Conservation (phyloP, 2,113 vertebrate species). For the Suricata suricatta region DNA sequence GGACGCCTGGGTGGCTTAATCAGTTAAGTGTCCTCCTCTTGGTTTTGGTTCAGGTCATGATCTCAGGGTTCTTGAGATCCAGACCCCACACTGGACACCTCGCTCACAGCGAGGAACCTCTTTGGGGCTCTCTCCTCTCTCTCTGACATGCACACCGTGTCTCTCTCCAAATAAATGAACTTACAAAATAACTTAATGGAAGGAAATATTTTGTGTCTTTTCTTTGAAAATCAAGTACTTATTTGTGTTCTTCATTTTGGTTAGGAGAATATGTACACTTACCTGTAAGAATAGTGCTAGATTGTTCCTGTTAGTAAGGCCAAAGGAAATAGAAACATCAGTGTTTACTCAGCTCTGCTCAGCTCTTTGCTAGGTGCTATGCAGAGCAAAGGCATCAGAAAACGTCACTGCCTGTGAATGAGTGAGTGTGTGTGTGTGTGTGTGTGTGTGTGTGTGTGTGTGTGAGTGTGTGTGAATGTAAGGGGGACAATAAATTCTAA, state of each 20-base stretch:
- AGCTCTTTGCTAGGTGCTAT: neutral
- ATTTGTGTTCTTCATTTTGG: slow-evolving; percentile 13
- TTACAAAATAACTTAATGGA: neutral
- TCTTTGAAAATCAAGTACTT: slow-evolving; percentile 41
- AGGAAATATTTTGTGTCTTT: neutral
- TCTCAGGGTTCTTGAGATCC: too few relatives aligned
- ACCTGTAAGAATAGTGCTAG: neutral
- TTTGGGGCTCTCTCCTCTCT: too few relatives aligned
- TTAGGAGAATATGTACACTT: slow-evolving; percentile 17
- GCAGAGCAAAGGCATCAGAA: neutral
- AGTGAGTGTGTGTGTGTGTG: neutral
- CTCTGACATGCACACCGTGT: too few relatives aligned
- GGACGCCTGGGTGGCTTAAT: too few relatives aligned
- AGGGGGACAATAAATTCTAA: neutral
- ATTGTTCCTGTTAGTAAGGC: neutral
- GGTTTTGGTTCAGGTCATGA: too few relatives aligned
- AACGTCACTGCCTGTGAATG: neutral
- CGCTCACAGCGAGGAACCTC: too few relatives aligned
- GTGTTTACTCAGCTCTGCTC: neutral
- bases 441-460: too few relatives aligned
- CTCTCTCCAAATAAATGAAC: too few relatives aligned
- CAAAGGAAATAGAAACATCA: neutral
- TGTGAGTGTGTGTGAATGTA: neutral
- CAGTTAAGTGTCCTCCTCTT: too few relatives aligned
- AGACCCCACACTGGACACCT: too few relatives aligned